Evolutionary conservation across 2,888 invertebrate species (phyloP).

Genomic region (Campoplex capitator): DNA sequence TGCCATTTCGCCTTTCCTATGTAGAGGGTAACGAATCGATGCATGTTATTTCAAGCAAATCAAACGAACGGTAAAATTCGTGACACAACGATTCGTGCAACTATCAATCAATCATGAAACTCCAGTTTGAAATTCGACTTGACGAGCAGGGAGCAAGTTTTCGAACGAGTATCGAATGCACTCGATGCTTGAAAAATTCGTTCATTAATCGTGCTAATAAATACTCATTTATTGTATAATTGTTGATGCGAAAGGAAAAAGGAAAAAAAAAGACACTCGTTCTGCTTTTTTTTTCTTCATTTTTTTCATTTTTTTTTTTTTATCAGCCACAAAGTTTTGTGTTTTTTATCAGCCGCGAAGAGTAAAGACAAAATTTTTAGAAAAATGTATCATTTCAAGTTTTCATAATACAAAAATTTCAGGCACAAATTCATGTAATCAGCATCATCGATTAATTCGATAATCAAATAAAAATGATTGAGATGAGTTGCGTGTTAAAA

Average conservation of each 20-base stretch:
- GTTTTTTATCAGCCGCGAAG: too few species aligned
- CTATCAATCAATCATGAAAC: constrained; percentile 48
- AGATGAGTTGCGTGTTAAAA: not conserved
- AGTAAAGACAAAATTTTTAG: too few species aligned
- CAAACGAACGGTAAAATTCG: not conserved
- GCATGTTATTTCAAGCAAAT: not conserved
- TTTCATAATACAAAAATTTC: too few species aligned
- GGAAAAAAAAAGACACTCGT: not conserved
- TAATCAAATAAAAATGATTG: not conserved
- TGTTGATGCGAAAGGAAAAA: not conserved
- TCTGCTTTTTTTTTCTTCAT: too few species aligned
- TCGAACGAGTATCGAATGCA: constrained; percentile 20
- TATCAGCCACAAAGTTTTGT: too few species aligned
- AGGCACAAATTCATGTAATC: too few species aligned
- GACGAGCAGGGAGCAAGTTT: not conserved
- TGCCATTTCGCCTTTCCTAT: not conserved
- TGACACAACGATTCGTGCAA: not conserved
- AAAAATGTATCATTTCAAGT: not conserved
- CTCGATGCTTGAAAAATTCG: constrained; percentile 11
- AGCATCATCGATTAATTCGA: too few species aligned
- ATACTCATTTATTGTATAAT: not conserved
- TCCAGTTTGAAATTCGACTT: constrained; percentile 19
- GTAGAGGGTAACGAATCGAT: constrained; percentile 3
- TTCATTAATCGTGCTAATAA: not conserved
- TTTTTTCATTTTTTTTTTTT: too few species aligned